A percentile compares a stretch with the other conserved stretches of the same genome.
Conservation (phyloP, 2,797 vertebrate genomes). For the Alcedo atthis region DNA sequence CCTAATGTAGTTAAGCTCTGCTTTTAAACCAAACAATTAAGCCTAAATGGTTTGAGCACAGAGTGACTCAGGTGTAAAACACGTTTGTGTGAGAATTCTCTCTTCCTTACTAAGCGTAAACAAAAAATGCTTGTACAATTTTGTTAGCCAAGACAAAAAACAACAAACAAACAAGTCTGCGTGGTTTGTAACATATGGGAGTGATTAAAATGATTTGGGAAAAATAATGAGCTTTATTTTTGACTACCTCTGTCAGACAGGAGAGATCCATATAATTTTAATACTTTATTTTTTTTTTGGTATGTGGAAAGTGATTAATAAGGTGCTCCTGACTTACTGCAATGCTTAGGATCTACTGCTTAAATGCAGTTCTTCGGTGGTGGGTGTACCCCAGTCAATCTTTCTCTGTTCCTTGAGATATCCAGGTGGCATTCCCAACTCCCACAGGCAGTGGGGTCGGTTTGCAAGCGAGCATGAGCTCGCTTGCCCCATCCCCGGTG, state of each 20-base stretch:
- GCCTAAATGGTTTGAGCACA: background rate
- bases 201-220: background rate
- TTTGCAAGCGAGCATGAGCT: too few species aligned
- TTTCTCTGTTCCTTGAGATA: too few species aligned
- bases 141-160: background rate
- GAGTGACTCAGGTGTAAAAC: conserved; percentile 20
- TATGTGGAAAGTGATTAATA: background rate
- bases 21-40: conserved; percentile 18
- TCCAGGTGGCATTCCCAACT: too few species aligned
- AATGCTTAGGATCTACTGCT: background rate
- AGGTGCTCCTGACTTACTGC: background rate
- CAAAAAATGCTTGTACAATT: background rate
- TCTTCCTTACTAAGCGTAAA: background rate
- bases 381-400: too few species aligned
- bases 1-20: background rate
- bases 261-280: background rate
- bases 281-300: background rate
- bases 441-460: too few species aligned
- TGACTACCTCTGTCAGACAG: background rate
- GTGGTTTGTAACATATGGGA: background rate
- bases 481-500: too few species aligned
- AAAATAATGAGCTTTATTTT: background rate
- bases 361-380: background rate
- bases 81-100: background rate
- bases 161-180: too few species aligned